Percentiles rank a stretch among this genome's conserved stretches.
phyloP scores from a whole-genome alignment of 2,113 vertebrate genomes.

The Plectropomus leopardus region DNA sequence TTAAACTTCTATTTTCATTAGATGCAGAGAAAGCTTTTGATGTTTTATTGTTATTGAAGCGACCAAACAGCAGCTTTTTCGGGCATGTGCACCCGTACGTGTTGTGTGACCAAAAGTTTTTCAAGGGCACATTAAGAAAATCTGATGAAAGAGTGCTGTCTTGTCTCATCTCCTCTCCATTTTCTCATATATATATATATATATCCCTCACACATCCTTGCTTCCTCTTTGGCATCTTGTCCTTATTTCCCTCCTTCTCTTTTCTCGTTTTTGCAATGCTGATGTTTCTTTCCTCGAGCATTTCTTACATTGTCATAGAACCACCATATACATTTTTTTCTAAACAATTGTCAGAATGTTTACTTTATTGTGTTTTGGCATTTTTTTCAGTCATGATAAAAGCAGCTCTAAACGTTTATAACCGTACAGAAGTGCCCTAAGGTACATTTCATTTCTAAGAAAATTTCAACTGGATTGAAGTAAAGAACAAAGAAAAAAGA shows the following conservation, averaged over 20 bases:
- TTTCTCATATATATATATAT: neutral
- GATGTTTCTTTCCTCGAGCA: neutral
- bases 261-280: neutral
- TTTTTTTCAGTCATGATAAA: neutral
- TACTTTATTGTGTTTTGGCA: neutral
- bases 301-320: neutral
- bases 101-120: neutral
- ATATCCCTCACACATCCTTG: neutral
- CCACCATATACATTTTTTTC: neutral
- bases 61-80: conserved; percentile 12
- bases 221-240: neutral
- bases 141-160: conserved; percentile 28
- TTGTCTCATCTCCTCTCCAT: neutral
- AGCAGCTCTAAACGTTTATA: neutral
- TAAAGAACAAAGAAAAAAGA: neutral
- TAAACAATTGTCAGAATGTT: neutral
- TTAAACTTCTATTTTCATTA: conserved; percentile 29
- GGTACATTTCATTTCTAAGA: neutral
- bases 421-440: neutral
- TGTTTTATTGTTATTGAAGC: conserved; percentile 29
- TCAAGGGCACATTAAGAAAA: conserved; percentile 26
- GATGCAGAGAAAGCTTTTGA: conserved; percentile 54
- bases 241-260: neutral
- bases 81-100: neutral
- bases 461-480: neutral